Conservation (phyloP, 2,888 invertebrate genomes). For the Standfussiana lucernea region DNA sequence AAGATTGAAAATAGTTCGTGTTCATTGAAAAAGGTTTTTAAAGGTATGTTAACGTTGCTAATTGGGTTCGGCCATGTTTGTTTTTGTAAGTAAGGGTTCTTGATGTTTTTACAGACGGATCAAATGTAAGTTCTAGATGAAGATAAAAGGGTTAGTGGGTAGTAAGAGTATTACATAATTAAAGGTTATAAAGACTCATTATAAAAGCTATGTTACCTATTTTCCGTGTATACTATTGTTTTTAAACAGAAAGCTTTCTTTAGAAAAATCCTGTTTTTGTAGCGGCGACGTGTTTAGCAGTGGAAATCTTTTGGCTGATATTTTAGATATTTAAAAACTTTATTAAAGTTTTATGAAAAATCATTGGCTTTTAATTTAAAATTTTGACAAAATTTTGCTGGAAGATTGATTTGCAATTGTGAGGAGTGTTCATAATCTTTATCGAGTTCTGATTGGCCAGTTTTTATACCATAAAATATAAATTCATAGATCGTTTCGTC, state of each 20-base stretch:
- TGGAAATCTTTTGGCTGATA: background rate
- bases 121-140: background rate
- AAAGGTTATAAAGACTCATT: background rate
- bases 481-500: too few species aligned
- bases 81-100: conserved; percentile 22
- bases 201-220: background rate
- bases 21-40: background rate
- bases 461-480: too few species aligned
- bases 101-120: conserved; percentile 36
- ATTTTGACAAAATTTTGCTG: background rate
- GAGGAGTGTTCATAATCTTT: too few species aligned
- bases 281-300: background rate
- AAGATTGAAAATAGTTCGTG: conserved; percentile 22
- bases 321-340: too few species aligned
- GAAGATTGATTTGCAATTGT: too few species aligned
- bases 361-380: background rate
- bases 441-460: too few species aligned
- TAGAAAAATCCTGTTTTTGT: background rate
- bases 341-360: background rate
- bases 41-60: conserved; percentile 33
- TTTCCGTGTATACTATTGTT: background rate
- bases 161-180: background rate
- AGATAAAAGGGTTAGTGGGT: conserved; percentile 11
- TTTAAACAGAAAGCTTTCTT: background rate
- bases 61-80: conserved; percentile 39